Evolutionary conservation across 92 coral and sea anemone genomes (phyloP), one percentile per base, ranked within the genome.

Genomic region (Scolanthus callimorphus): DNA sequence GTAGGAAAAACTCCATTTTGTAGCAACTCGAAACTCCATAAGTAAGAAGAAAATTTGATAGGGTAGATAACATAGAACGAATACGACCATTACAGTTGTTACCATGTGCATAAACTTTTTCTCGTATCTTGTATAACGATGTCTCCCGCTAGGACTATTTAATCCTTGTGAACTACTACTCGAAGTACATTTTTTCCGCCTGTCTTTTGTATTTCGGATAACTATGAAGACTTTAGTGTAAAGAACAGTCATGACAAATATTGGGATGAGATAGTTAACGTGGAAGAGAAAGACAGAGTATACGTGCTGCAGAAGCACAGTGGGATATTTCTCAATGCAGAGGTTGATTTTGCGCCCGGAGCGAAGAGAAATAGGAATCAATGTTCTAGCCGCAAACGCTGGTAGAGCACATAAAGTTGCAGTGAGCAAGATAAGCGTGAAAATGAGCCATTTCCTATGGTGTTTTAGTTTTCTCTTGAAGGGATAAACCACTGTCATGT

Each of bases 311-410:
- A 30, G 70, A 11, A 72, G 47, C n/a, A n/a, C n/a, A n/a, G 71
- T 70, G 2, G 84, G 79, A 45, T 69, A 77, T 47, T 15, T 30
- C 58, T 77, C 84, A 11, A 31, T n/a, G 43, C 84, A 77, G 59
- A 43, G 59, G n/a, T 60, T 61, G 25, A 61, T 12, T 22, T 45
- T 23, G 4, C 51, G 50, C 50, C 74, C 66, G 26, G 65, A 24
- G 28, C 39, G 60, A 30, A 29, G 9, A 31, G 23, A 31, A 20
- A 52, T 20, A 49, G 58, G 48, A 19, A 31, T 34, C 26, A 62
- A 43, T 24, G 37, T 54, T 61, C 73, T 54, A 28, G 73, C 73
- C 26, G 31, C 54, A 47, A 59, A 77, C 25, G 78, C 65, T 4
- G 84, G 84, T 24, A 69, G 66, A 20, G 73, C 65, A 31, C 84